phyloP scores from a whole-genome alignment of 2,113 vertebrate genomes.

The Nematolebias whitei region DNA sequence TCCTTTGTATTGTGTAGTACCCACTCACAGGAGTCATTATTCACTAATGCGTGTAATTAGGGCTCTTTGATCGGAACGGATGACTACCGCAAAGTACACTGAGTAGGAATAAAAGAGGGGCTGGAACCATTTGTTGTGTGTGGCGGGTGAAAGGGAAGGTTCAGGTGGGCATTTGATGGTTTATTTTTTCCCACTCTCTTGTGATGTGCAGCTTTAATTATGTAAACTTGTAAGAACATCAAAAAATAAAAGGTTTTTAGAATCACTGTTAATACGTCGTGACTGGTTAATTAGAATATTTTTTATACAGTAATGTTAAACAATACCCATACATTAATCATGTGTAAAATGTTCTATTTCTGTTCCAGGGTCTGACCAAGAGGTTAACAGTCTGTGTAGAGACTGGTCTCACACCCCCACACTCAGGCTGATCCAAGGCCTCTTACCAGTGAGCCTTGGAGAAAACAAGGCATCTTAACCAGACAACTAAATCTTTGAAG shows the following conservation, averaged over 20 bases:
- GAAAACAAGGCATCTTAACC: too few species aligned
- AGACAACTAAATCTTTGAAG: too few species aligned
- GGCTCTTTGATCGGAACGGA: conserved; percentile 53
- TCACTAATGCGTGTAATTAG: conserved; percentile 67
- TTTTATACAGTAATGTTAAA: neutral
- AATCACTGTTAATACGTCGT: neutral
- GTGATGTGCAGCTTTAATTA: neutral
- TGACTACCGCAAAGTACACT: conserved; percentile 44
- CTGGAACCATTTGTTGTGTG: conserved; percentile 27
- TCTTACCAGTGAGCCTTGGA: too few species aligned
- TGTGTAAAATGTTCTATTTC: neutral
- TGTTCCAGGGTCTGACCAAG: neutral
- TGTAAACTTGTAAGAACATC: neutral
- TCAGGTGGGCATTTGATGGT: conserved; percentile 14
- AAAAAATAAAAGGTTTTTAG: neutral
- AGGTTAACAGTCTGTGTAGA: neutral
- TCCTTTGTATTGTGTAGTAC: conserved; percentile 50
- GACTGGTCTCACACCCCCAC: neutral
- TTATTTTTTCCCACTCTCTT: conserved; percentile 5
- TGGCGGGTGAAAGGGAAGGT: conserved; percentile 33
- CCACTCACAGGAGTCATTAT: conserved; percentile 48
- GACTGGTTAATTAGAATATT: neutral
- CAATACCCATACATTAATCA: too few species aligned
- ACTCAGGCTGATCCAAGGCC: too few species aligned
- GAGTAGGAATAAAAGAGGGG: conserved; percentile 30